phyloP scores from a whole-genome alignment of 2,113 vertebrate genomes.

The Notechis scutatus region DNA sequence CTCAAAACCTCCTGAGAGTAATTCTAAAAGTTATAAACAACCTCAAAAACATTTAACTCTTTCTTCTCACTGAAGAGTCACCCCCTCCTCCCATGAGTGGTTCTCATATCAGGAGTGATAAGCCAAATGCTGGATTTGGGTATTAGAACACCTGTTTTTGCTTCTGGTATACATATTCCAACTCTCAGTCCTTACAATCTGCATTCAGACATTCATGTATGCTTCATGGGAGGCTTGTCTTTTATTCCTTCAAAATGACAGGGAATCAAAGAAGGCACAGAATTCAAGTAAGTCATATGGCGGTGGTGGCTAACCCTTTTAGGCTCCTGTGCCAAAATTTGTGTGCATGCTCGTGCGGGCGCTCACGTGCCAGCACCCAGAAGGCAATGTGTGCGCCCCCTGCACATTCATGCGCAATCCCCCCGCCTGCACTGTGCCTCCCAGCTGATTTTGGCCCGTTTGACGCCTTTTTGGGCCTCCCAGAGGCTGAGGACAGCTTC shows the following conservation, averaged over 20 bases:
- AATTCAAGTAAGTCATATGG: neutral
- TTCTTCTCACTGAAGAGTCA: neutral
- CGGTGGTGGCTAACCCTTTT: too few relatives aligned
- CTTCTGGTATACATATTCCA: neutral
- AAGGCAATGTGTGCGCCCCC: too few relatives aligned
- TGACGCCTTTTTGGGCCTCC: too few relatives aligned
- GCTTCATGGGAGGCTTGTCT: neutral
- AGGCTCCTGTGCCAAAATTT: too few relatives aligned
- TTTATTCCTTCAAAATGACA: neutral
- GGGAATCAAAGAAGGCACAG: neutral
- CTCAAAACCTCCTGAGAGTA: conserved; percentile 50
- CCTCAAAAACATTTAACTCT: neutral
- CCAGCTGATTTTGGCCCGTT: too few relatives aligned
- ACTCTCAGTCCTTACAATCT: neutral
- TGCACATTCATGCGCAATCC: too few relatives aligned
- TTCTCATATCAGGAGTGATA: neutral
- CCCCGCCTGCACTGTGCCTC: too few relatives aligned
- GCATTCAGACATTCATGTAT: neutral
- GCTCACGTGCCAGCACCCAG: too few relatives aligned
- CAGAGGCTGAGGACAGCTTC: too few relatives aligned
- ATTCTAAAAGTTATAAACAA: conserved; percentile 40
- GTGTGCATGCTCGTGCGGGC: too few relatives aligned
- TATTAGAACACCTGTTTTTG: neutral
- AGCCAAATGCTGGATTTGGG: neutral
- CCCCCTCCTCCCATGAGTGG: neutral